Percentiles rank a stretch among this genome's conserved stretches.
phyloP scores from a whole-genome alignment of 2,797 vertebrate species.

The Phalanger gymnotis region DNA sequence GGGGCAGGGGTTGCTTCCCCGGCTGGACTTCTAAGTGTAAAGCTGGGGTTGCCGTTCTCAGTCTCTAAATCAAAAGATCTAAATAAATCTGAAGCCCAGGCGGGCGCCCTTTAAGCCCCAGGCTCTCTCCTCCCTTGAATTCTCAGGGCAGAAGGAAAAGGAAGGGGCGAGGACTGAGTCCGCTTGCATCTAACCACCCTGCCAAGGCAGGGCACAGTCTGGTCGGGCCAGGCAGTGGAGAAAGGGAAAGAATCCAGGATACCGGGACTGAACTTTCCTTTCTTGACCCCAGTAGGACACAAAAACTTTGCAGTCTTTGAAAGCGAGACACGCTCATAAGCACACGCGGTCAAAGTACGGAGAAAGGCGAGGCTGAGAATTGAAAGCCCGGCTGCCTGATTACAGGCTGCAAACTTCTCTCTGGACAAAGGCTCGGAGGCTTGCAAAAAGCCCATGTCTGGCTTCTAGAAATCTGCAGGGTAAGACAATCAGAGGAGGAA shows the following conservation, averaged over 20 bases:
- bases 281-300: background rate
- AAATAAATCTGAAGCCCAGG: background rate
- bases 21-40: background rate
- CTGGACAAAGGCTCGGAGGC: background rate
- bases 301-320: conserved; percentile 46
- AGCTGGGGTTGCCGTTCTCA: background rate
- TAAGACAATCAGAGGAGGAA: background rate
- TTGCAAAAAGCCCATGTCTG: too few species aligned
- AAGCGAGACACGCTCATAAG: background rate
- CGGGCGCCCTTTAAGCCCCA: background rate
- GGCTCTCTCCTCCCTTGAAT: background rate
- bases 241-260: accelerated
- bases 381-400: background rate
- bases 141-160: background rate
- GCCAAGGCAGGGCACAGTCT: background rate
- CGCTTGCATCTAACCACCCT: conserved; percentile 2
- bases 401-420: background rate
- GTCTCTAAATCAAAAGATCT: background rate
- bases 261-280: background rate
- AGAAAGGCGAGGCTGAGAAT: background rate
- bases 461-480: background rate
- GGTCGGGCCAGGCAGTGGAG: background rate
- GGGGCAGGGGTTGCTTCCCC: background rate
- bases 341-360: conserved; percentile 43
- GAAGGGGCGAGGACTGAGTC: background rate